Base-by-base conservation (phyloP, 2,797 vertebrate species). In the Sebastes dallii region DNA sequence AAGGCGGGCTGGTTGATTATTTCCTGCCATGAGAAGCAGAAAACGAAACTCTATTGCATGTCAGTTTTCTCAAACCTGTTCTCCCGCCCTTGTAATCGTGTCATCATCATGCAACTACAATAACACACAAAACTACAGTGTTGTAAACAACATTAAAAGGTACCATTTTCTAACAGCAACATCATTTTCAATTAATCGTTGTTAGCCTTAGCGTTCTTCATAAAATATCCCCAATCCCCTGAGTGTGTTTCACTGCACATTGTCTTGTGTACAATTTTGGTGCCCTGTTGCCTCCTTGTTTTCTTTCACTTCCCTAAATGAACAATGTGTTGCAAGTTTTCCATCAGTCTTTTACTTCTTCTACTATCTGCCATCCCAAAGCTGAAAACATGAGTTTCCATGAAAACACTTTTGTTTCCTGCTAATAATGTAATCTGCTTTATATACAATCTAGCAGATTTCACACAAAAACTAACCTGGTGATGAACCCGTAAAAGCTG, bases 21-120 rank as follows among this genome's bases (percentile, higher is more conserved):
- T 87, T 88, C 72, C 86, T 32, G 3, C 32, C 64, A 75, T 75
- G 14, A 87, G 29, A 75, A 2, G 2, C 59, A 69, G 68, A 85
- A 75, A 88, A 60, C 58, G 81, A 92, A 86, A 91, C 83, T 68
- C 24, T 75, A 82, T 69, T 78, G 81, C n/a, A 66, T 56, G 56
- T 70, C 32, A 6, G 55, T 81, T 75, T 74, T 83, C 74, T 74
- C 58, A 92, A 93, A 92, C 90, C 92, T 67, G 92, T 93, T 94
- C 72, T 83, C 11, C 89, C 75, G 75, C 83, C 29, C 30, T 81
- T 46, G 71, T 84, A 61, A 55, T 24, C 59, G 36, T 80, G 46
- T 81, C 68, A 82, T 87, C 66, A 56, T 78, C 66, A 70, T 22
- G 56, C 20, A 68, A 54, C 27, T 52, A 60, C 18, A 86, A 65